phyloP scores from a whole-genome alignment of 2,113 vertebrate genomes.

The Gobius niger region DNA sequence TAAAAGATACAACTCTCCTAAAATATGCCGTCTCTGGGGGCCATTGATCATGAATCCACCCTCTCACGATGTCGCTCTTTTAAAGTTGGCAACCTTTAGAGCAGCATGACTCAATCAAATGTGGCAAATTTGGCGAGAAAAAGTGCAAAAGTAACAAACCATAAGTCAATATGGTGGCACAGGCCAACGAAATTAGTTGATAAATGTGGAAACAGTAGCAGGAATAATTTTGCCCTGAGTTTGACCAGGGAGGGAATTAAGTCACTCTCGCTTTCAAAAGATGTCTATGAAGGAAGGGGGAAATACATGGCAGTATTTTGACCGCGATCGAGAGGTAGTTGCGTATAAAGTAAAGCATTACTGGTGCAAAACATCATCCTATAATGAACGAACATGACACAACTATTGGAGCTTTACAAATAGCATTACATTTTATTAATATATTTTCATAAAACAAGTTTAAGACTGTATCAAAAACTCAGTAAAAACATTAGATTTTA shows the following conservation, averaged over 20 bases:
- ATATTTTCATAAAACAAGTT: constrained; percentile 80
- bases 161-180: no score
- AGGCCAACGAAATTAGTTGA: no score
- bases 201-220: no score
- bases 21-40: constrained; percentile 29
- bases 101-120: constrained; percentile 5
- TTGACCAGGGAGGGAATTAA: no score
- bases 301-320: no score
- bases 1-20: constrained; percentile 34
- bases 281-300: no score
- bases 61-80: constrained; percentile 33
- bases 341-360: no score
- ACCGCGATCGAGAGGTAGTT: neutral
- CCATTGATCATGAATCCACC: constrained; percentile 24
- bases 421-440: constrained; percentile 80
- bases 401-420: constrained; percentile 73
- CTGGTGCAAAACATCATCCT: neutral
- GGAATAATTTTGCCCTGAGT: no score
- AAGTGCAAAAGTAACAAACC: neutral
- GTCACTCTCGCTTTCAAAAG: no score
- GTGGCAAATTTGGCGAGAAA: neutral
- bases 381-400: constrained; percentile 36
- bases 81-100: neutral
- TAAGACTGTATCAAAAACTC: constrained; percentile 80
- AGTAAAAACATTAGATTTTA: constrained; percentile 80